A percentile compares a stretch with the other conserved stretches of the same genome.
phyloP scores from a whole-genome alignment of 2,113 vertebrate genomes.

The Myiozetetes cayanensis region DNA sequence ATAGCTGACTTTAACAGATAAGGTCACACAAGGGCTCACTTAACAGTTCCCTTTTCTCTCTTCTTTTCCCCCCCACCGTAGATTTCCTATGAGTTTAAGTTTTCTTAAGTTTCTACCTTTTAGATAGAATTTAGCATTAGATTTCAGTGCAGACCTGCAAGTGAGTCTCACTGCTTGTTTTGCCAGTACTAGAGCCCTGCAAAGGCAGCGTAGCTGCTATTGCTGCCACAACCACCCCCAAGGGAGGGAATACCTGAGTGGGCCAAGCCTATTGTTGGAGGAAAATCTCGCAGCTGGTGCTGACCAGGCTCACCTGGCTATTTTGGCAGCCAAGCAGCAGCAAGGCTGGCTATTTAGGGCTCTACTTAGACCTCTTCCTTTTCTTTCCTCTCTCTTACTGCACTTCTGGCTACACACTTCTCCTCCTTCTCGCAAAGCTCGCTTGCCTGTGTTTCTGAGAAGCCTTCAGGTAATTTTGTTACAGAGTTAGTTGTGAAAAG shows the following conservation, averaged over 20 bases:
- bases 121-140: not conserved
- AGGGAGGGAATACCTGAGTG: not conserved
- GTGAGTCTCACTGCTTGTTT: not conserved
- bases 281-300: not conserved
- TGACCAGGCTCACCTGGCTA: not conserved
- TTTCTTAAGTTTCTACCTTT: not conserved
- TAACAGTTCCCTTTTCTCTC: not conserved
- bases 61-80: accelerated
- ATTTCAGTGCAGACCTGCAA: not conserved
- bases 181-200: not conserved
- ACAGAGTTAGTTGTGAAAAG: not conserved
- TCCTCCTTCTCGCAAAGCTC: not conserved
- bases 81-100: not conserved
- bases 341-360: not conserved
- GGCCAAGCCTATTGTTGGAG: not conserved
- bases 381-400: not conserved
- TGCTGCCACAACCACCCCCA: not conserved
- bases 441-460: not conserved
- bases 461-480: not conserved
- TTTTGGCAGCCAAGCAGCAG: not conserved
- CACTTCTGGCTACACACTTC: accelerated
- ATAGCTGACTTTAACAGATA: not conserved
- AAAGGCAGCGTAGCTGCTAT: not conserved
- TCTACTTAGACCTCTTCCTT: accelerated
- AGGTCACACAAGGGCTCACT: not conserved